Evolutionary conservation across 2,888 invertebrate species (phyloP), one percentile per base, ranked within the genome.

Genomic region (Leptopilina syphax): DNA sequence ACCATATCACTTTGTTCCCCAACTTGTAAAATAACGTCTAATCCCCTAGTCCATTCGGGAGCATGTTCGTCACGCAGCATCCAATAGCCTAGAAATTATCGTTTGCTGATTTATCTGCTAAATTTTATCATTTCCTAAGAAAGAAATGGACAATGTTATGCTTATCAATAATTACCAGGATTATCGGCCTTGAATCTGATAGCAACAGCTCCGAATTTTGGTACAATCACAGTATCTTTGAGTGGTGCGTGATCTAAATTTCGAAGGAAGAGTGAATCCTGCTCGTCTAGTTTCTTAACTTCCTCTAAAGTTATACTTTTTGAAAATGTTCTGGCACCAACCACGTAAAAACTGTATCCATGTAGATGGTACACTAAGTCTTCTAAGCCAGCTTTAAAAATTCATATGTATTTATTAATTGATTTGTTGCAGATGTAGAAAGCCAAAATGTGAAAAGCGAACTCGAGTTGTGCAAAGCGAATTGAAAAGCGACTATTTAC

Each of bases 31-130:
- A 96, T 93, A 79, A 96, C 93, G 83, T 96, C 96, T 89, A 96
- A 92, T 0, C 96, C 97, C 83, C 95, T 94, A 0, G 96, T 95
- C 94, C 96, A 95, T 84, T 96, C 95, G 27, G 94, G 93, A 0
- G 96, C 94, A 77, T 95, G 93, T 89, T 96, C 96, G 85, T 96
- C 96, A 85, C 96, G 94, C 90, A 97, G 93, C 91, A 97, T 94
- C 97, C 97, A 97, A 86, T 95, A 96, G 13, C 96, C 96, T 95
- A 86, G 67, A 91, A 66, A 44, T 5, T 41, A 41, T 5, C 41
- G 1, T 41, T 41, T 41, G 6, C 41, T 18, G 18, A 18, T 18
- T 18, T 18, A 18, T 18, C 18, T 18, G 18, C 18, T 18, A 18
- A 18, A 18, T 18, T 18, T 18, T 18, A 18, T 18, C 18, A 18